A percentile compares a stretch with the other conserved stretches of the same genome.
These are phyloP conservation scores for Oryzias melastigma DNA, from an alignment of 2,113 vertebrate genomes.

Conservation along the genomic window DNA sequence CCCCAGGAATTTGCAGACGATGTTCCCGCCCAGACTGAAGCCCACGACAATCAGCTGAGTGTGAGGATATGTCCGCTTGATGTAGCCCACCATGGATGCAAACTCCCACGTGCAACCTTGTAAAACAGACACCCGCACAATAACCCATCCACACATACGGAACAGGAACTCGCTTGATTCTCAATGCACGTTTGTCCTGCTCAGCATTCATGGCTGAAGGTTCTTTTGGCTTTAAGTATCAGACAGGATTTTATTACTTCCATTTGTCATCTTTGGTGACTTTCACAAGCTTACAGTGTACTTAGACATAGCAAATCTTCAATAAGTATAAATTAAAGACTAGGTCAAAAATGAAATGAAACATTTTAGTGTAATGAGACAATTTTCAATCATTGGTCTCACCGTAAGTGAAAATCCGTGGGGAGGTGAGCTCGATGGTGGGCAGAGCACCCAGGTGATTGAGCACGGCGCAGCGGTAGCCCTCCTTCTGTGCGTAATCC, in stretches of 20 bases:
- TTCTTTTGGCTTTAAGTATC: conserved; percentile 23
- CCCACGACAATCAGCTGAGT: conserved; percentile 91
- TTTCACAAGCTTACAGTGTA: no score
- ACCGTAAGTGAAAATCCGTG: conserved; percentile 99
- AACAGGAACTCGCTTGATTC: no score
- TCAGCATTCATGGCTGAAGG: conserved; percentile 29
- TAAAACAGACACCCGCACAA: conserved; percentile 1
- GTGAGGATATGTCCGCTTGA: conserved; percentile 87
- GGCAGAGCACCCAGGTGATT: conserved; percentile 96
- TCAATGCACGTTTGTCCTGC: not conserved
- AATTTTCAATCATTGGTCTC: conserved; percentile 34
- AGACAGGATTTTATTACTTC: not conserved
- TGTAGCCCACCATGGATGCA: conserved; percentile 92
- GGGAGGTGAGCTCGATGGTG: conserved; percentile 95
- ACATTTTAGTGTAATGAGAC: no score
- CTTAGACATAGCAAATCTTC: no score
- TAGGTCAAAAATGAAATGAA: no score
- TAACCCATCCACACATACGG: conserved; percentile 20
- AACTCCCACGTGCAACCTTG: conserved; percentile 98
- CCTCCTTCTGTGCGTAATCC: conserved; percentile 92
- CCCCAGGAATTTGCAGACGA: conserved; percentile 96
- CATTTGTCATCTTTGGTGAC: no score
- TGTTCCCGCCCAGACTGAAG: conserved; percentile 97
- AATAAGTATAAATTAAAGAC: no score
- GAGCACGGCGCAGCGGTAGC: conserved; percentile 94